A percentile compares a stretch with the other conserved stretches of the same genome.
phyloP scores from a whole-genome alignment of 2,888 invertebrate species.

The Ennomos quercinarius region DNA sequence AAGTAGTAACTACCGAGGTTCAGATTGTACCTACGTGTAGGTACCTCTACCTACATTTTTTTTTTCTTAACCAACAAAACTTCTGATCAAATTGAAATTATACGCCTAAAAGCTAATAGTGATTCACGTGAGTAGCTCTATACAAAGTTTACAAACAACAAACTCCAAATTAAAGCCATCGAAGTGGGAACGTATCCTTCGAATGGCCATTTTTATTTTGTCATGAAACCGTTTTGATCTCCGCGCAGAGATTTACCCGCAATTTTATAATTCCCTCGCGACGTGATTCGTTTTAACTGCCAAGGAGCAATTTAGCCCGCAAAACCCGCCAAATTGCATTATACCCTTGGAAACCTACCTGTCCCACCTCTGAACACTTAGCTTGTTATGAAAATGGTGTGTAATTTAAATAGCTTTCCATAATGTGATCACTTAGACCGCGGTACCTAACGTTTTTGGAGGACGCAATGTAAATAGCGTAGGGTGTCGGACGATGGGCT shows the following conservation, averaged over 20 bases:
- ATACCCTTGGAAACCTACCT: conserved; percentile 53
- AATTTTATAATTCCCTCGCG: conserved; percentile 71
- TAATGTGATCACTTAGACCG: conserved; percentile 46
- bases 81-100: conserved; percentile 13
- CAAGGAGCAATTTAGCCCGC: conserved; percentile 68
- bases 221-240: conserved; percentile 60
- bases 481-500: conserved; percentile 13
- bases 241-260: conserved; percentile 61
- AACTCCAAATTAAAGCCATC: conserved; percentile 28
- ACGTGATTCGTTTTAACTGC: conserved; percentile 73
- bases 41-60: no score
- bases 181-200: conserved; percentile 40
- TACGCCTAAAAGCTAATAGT: neutral
- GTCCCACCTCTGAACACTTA: conserved; percentile 41
- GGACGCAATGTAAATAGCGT: conserved; percentile 31
- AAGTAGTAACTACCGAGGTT: no score
- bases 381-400: conserved; percentile 48
- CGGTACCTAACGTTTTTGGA: conserved; percentile 25
- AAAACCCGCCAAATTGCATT: conserved; percentile 66
- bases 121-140: conserved; percentile 3
- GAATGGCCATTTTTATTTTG: conserved; percentile 56
- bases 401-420: conserved; percentile 62
- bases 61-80: neutral
- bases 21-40: no score
- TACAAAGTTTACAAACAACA: conserved; percentile 20